Evolutionary conservation across 2,888 invertebrate genomes (phyloP), one percentile per base, ranked within the genome.

Genomic region (Calameuta pallipes): DNA sequence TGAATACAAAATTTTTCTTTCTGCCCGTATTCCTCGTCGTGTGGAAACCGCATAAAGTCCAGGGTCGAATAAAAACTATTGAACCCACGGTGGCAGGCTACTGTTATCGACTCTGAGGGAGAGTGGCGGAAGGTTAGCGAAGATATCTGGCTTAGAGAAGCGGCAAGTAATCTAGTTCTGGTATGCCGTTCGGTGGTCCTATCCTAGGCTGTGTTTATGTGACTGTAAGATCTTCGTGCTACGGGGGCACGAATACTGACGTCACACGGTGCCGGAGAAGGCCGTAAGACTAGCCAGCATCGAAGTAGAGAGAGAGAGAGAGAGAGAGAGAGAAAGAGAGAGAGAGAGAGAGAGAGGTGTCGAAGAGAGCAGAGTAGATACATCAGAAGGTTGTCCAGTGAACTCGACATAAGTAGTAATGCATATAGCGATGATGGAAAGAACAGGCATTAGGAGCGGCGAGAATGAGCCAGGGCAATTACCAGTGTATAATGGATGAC

Each of bases 201-300:
- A 71, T 31, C 71, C 31, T 71, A 71, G 71, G 71, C 71, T 34
- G 76, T 78, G 78, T 78, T 78, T 78, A 78, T 73, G 78, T 73
- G 78, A 78, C 75, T 78, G 76, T 78, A 78, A 68, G 73, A 76
- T 56, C 75, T 78, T 78, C 76, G 73, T 78, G 78, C 75, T 76
- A 71, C 4, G 75, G 78, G 78, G 73, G 75, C 78, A 76, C 68
- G 73, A 73, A 73, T 73, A 37, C 73, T 78, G 78, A 78, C 78
- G 78, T 78, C 78, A 78, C 76, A 9, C 23, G 56, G 23, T 56
- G 56, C 41, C 41, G 2, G 2, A 56, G 41, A 56, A 56, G 41
- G 23, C 23, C 23, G 41, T 6, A 23, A 56, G 23, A 6, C 56
- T 2, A 56, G 56, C 15, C 9, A 56, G 23, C 23, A 56, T 56